A percentile compares a stretch with the other conserved stretches of the same genome.
Evolutionary conservation across 2,888 invertebrate species (phyloP).

Genomic region (Nebria salina): DNA sequence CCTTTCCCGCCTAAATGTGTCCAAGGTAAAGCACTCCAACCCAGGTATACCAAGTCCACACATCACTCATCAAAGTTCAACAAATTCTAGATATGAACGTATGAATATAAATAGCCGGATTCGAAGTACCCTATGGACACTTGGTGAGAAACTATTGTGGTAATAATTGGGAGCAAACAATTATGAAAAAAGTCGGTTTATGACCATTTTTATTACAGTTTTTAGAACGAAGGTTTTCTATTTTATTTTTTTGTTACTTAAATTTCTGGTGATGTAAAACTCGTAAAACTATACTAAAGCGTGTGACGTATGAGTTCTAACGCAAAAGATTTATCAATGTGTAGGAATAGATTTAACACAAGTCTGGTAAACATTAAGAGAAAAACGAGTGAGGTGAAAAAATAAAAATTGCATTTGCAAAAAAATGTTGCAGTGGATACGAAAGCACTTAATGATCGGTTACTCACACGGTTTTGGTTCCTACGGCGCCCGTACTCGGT

Average conservation of each 20-base stretch:
- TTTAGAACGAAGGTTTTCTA: slow-evolving; percentile 20
- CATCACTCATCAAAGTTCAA: not conserved
- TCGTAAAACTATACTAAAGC: slow-evolving; percentile 37
- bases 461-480: slow-evolving; percentile 42
- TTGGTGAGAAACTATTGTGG: too few relatives aligned
- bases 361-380: slow-evolving; percentile 15
- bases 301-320: slow-evolving; percentile 18
- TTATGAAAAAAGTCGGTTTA: slow-evolving; percentile 39
- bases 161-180: slow-evolving; percentile 28
- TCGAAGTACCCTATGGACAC: too few relatives aligned
- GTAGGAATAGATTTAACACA: too few relatives aligned
- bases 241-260: slow-evolving; percentile 32
- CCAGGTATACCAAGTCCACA: not conserved
- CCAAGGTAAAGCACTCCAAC: slow-evolving; percentile 9
- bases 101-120: too few relatives aligned
- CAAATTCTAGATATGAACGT: not conserved
- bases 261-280: slow-evolving; percentile 26
- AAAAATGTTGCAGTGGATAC: slow-evolving; percentile 41
- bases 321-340: too few relatives aligned
- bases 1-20: slow-evolving; percentile 12
- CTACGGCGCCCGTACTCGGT: slow-evolving; percentile 42
- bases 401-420: slow-evolving; percentile 27
- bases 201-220: slow-evolving; percentile 34
- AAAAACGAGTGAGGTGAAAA: not conserved
- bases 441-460: slow-evolving; percentile 41